Percentiles rank a stretch among this genome's conserved stretches.
Evolutionary conservation across 2,797 vertebrate genomes (phyloP).

Genomic region (Basileuterus tristriatus): DNA sequence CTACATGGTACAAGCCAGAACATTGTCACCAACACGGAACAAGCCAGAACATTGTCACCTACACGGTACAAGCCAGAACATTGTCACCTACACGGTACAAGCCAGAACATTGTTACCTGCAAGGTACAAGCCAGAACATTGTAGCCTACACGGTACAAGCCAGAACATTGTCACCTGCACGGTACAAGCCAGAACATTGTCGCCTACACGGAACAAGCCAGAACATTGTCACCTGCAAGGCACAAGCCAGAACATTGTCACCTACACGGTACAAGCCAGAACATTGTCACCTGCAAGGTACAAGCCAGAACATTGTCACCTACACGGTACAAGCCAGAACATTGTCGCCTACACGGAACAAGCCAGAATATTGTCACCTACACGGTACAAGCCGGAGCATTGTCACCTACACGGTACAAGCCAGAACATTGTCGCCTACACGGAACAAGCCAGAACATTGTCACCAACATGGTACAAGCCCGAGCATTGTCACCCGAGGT

Average conservation of each 20-base stretch:
- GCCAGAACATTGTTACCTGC: too few relatives aligned
- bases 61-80: not conserved
- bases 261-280: not conserved
- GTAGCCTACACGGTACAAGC: too few relatives aligned
- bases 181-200: accelerated
- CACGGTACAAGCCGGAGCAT: accelerated
- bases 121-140: accelerated
- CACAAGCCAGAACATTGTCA: not conserved
- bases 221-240: too few relatives aligned
- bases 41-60: too few relatives aligned
- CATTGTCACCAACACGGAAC: accelerated
- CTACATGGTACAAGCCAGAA: not conserved
- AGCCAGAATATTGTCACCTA: not conserved
- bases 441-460: not conserved
- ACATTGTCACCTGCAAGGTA: accelerated
- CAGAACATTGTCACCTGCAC: accelerated
- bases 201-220: accelerated
- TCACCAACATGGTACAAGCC: accelerated
- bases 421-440: not conserved
- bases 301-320: not conserved
- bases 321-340: not conserved
- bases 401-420: accelerated
- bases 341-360: accelerated
- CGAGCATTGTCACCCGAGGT: accelerated
- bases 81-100: accelerated